Evolutionary conservation across 2,888 invertebrate genomes (phyloP), one percentile per base, ranked within the genome.

Genomic region (Meiosimyza decipiens): DNA sequence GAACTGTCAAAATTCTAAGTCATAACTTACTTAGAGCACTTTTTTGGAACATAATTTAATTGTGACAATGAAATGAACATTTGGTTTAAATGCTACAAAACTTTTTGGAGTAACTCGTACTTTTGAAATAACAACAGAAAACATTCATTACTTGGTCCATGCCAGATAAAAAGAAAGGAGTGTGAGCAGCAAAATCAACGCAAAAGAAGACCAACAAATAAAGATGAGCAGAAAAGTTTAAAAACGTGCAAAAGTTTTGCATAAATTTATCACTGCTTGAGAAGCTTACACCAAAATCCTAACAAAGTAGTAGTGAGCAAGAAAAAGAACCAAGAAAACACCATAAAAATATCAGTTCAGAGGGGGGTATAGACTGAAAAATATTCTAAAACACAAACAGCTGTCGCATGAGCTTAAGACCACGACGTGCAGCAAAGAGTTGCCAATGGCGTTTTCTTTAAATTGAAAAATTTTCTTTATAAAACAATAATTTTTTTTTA

Each of bases 161-260:
- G 9, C 9, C 40, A 40, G 63, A 47, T 15, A 16, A 47, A 63
- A 47, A 62, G 15, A 62, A 16, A n/a, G 1, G 18, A 18, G 6
- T 16, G 11, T 2, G 7, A 62, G 40, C 7, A 11, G 33, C 16
- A 63, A 11, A 15, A 47, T n/a, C 11, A 28, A n/a, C 22, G 57
- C 57, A 57, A 57, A 13, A 57, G 15, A 57, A 9, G 15, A 57
- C 57, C 57, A 16, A 18, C 18, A 18, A 12, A 28, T 33, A 16
- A 52, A 66, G 57, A 57, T 28, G 57, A 28, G 57, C 28, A 12
- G 18, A 57, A 22, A 57, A 57, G 28, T 57, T 57, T 67, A 67
- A 57, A 67, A 67, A 57, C 55, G 47, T 67, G 67, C 16, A 67
- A 40, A 67, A 67, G 55, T 67, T 67, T 57, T 67, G 67, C 49